Percentiles rank a stretch among this genome's conserved stretches.
Evolutionary conservation across 1,140 invertebrate genomes (phyloP).

Genomic region (Sweltsa coloradensis): DNA sequence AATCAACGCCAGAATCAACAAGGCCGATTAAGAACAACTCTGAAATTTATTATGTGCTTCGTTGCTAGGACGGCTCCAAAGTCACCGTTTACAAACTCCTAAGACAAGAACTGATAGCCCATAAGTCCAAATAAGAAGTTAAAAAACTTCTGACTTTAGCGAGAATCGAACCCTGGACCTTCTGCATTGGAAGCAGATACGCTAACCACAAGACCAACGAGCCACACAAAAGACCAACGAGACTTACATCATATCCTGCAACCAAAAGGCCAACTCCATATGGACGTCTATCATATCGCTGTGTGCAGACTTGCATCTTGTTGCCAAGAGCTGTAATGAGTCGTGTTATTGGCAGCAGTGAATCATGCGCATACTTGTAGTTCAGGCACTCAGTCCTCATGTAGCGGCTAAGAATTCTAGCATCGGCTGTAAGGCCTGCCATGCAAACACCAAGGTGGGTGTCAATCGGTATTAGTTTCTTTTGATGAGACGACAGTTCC

Average conservation of each 20-base stretch:
- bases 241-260: constrained; percentile 87
- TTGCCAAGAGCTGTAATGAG: constrained; percentile 79
- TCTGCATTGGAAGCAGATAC: no score
- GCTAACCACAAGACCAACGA: no score
- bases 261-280: constrained; percentile 94
- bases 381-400: constrained; percentile 91
- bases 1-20: no score
- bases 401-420: constrained; percentile 81
- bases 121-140: no score
- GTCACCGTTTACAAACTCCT: no score
- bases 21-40: no score
- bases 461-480: constrained; percentile 95
- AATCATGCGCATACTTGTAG: constrained; percentile 77
- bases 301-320: constrained; percentile 96
- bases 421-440: constrained; percentile 94
- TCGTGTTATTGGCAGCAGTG: constrained; percentile 66
- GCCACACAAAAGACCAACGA: no score
- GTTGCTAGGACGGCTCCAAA: no score
- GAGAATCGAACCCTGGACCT: no score
- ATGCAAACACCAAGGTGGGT: constrained; percentile 92
- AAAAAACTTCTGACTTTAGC: no score
- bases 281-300: constrained; percentile 91
- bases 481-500: constrained; percentile 92
- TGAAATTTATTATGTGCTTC: no score
- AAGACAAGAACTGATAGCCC: no score